Evolutionary conservation across 1,140 invertebrate genomes (phyloP), one percentile per base, ranked within the genome.

Genomic region (Odontomachus brunneus): DNA sequence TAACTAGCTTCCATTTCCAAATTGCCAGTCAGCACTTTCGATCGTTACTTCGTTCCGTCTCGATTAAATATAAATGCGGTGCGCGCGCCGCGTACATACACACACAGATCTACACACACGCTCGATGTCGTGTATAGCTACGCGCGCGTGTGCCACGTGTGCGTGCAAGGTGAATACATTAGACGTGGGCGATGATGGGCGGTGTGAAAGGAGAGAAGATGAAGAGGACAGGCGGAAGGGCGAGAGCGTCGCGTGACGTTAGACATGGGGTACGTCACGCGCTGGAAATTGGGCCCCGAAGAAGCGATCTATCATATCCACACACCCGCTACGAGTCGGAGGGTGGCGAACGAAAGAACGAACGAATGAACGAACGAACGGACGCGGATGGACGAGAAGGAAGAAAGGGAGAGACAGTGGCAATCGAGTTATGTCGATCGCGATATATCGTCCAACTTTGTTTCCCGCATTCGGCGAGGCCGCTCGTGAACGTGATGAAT

Each of bases 251-350:
- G 73, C 19, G 14, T 24, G 67, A 53, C 26, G 81, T 86, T 83
- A 87, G 74, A 62, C 44, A 38, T 33, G 19, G 60, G 51, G 65
- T 84, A 66, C 53, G 83, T 75, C 66, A 63, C 57, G 19, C 57
- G 62, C 12, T 63, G 73, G 82, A 84, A 90, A 90, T 90, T 87
- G 87, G 86, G 86, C 65, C 72, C 57, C 51, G 80, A 87, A 89
- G 82, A 88, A 88, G 83, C 85, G 71, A 91, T 91, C 89, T 88
- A 91, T 91, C 90, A 90, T 91, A 89, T 84, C 80, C 80, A 83
- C 82, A 89, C 74, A 73, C 65, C 86, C 57, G 11, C 60, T 53
- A 44, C 59, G 26, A 71, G 62, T 67, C 14, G 51, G 44, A 48
- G 71, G 57, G 48, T 53, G 62, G 82, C 48, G 73, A 83, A 83